phyloP scores from a whole-genome alignment of 1,140 invertebrate species.

The Cotesia typhae region DNA sequence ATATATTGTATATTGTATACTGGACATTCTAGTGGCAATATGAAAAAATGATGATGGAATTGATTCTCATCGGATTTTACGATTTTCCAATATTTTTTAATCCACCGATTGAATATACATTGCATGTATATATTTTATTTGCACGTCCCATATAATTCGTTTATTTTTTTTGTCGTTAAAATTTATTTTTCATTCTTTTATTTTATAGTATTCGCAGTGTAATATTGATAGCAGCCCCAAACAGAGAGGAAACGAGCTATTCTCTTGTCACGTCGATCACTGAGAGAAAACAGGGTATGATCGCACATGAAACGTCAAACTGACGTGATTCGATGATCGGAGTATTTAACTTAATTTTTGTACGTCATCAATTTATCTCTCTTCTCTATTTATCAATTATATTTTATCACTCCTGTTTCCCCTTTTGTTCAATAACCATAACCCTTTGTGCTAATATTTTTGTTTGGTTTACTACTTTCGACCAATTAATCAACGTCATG shows the following conservation, averaged over 20 bases:
- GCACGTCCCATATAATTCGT: too few relatives aligned
- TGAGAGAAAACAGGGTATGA: background rate
- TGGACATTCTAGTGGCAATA: too few relatives aligned
- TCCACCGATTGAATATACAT: too few relatives aligned
- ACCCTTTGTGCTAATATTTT: background rate
- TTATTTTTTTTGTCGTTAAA: background rate
- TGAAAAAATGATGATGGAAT: too few relatives aligned
- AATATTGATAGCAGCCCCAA: background rate
- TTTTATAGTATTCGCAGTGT: background rate
- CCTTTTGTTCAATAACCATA: background rate
- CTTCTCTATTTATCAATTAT: background rate
- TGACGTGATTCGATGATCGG: slow-evolving; percentile 4
- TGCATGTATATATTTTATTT: too few relatives aligned
- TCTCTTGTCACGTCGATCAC: slow-evolving; percentile 3
- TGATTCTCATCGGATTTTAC: too few relatives aligned
- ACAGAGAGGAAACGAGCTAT: background rate
- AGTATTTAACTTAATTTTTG: background rate
- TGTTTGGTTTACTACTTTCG: too few relatives aligned
- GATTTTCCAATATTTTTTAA: too few relatives aligned
- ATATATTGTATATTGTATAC: too few relatives aligned
- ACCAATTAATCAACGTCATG: too few relatives aligned
- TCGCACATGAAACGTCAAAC: slow-evolving; percentile 3
- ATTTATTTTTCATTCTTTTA: background rate
- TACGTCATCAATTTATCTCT: slow-evolving; percentile 2
- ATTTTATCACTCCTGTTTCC: background rate